Percentiles rank a stretch among this genome's conserved stretches.
These are phyloP conservation scores for Drosophila pectinifera DNA, from an alignment of 1,140 invertebrate species.

Conservation along the genomic window DNA sequence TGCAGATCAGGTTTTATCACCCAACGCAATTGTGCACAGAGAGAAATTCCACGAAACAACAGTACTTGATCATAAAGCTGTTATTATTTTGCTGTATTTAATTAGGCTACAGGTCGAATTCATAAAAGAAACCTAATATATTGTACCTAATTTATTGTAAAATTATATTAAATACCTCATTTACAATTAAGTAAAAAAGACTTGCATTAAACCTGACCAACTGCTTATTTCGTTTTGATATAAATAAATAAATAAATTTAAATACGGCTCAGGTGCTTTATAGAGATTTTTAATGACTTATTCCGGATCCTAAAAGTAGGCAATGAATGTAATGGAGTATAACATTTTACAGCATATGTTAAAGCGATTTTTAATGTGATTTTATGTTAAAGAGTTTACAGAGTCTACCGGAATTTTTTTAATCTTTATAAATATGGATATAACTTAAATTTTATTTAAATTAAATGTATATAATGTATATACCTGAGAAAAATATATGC, in stretches of 20 bases:
- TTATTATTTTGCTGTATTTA: background rate
- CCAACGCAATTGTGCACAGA: constrained; percentile 67
- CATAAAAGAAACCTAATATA: too few species aligned
- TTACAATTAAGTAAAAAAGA: too few species aligned
- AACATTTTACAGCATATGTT: background rate
- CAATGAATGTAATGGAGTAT: constrained; percentile 10
- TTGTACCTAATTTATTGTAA: too few species aligned
- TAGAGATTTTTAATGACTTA: background rate
- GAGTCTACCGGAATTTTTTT: background rate
- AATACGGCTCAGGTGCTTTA: background rate
- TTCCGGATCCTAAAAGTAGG: background rate
- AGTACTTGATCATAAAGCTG: background rate
- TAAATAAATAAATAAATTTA: background rate
- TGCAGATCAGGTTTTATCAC: constrained; percentile 79
- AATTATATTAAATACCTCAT: background rate
- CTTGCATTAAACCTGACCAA: background rate
- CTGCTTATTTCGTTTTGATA: background rate
- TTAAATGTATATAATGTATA: background rate
- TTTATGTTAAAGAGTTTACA: background rate
- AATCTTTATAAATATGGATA: background rate
- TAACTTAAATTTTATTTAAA: background rate
- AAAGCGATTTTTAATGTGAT: background rate
- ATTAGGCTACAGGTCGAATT: too few species aligned
- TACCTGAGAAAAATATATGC: background rate
- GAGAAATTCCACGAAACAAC: background rate